phyloP scores from a whole-genome alignment of 2,797 vertebrate species.

The Coregonus suidteri region DNA sequence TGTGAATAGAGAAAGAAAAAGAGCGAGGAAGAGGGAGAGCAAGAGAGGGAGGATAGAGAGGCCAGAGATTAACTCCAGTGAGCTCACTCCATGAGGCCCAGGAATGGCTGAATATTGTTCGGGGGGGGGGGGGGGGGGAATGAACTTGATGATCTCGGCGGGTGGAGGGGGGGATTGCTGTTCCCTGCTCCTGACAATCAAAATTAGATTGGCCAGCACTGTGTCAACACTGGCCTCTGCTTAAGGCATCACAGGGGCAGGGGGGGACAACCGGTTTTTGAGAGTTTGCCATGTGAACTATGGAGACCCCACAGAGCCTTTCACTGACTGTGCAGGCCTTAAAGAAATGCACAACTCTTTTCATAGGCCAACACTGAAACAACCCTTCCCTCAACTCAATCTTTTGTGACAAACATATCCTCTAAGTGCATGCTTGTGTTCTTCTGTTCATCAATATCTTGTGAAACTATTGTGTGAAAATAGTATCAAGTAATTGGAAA shows the following conservation, averaged over 20 bases:
- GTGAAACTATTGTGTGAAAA: not conserved
- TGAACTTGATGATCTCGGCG: conserved; percentile 83
- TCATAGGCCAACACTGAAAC: conserved; percentile 71
- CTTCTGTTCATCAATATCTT: not conserved
- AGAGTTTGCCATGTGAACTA: conserved; percentile 82
- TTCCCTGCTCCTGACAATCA: conserved; percentile 79
- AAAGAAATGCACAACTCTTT: conserved; percentile 72
- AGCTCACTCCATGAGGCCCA: conserved; percentile 81
- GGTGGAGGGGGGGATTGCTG: conserved; percentile 63
- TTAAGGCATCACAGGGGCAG: conserved; percentile 72
- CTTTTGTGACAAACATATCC: conserved; percentile 50
- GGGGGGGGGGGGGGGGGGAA: conserved; percentile 71
- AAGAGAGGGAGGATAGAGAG: conserved; percentile 58
- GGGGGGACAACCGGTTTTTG: conserved; percentile 69
- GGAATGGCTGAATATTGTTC: conserved; percentile 82
- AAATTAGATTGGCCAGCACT: conserved; percentile 82
- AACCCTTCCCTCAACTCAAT: conserved; percentile 50
- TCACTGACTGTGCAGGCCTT: conserved; percentile 77
- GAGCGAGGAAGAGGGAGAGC: conserved; percentile 11
- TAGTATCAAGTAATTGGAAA: too few species aligned
- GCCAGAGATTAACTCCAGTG: conserved; percentile 80
- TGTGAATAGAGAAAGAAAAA: conserved; percentile 68
- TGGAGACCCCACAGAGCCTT: conserved; percentile 82
- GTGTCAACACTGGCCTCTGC: conserved; percentile 78
- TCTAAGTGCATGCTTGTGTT: conserved; percentile 16